Evolutionary conservation across 2,797 vertebrate species (phyloP), one percentile per base, ranked within the genome.

Genomic region (Sebastes aleutianus): DNA sequence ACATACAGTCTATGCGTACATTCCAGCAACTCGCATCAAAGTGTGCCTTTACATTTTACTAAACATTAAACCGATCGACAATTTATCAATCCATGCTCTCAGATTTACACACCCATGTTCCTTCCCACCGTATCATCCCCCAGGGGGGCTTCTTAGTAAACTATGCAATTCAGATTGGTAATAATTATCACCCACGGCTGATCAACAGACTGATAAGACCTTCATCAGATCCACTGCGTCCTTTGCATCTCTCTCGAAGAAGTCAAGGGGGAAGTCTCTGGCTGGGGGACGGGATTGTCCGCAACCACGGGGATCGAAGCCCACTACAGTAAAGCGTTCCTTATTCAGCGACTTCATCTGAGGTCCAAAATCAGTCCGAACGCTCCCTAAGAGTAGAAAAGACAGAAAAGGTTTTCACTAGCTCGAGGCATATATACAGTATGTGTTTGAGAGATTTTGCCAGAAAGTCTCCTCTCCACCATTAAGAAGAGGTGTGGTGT

Each of bases 291-390:
- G 36, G 36, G 36, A 39, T 39, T 14, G 36, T 39, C 36, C 13
- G 36, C 5, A 39, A 39, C 36, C 36, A 39, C 36, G 36, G 36
- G 13, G 13, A 39, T 39, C 5, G 2, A 14, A 39, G 36, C 36
- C 36, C 5, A 39, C 36, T 14, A 39, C 2, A 39, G 36, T 39
- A 14, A 39, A 39, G 36, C 36, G 36, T 39, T 39, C 36, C 36
- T 39, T 39, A 82, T 94, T 96, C 82, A 99, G 84, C 58, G 89
- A 93, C 80, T 96, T 94, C 10, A 99, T 93, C 89, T 98, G 98
- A 0, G 97, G 97, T 66, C 90, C 94, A 87, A 99, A 99, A 89
- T 99, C 98, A 0, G 96, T 99, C 78, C 92, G 92, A 57, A 96
- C 91, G 65, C 96, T 94, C 58, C 98, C 97, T 99, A 90, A 56